These are phyloP conservation scores for Agriopis leucophaearia DNA, from an alignment of 2,888 invertebrate genomes.

Conservation along the genomic window DNA sequence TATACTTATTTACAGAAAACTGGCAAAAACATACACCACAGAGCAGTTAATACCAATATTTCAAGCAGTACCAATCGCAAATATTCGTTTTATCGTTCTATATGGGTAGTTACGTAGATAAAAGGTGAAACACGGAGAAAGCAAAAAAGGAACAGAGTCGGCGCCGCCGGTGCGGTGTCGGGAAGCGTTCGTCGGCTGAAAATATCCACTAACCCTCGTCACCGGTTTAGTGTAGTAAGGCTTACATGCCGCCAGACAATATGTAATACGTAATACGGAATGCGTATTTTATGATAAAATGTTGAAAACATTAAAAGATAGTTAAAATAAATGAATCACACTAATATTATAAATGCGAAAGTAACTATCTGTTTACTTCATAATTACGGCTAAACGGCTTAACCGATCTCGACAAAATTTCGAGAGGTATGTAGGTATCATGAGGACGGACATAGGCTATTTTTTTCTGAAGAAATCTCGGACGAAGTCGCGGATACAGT, in stretches of 20 bases:
- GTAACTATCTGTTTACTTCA: too few species aligned
- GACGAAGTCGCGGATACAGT: too few species aligned
- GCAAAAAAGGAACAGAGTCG: constrained; percentile 66
- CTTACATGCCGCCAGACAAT: constrained; percentile 54
- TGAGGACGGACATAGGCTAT: too few species aligned
- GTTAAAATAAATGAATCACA: too few species aligned
- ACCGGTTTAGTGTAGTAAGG: constrained; percentile 41
- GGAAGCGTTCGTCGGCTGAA: constrained; percentile 64
- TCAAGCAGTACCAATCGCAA: constrained; percentile 33
- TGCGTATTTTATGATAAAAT: not conserved
- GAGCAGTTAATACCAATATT: constrained; percentile 27
- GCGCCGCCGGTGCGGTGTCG: constrained; percentile 60
- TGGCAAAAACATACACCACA: constrained; percentile 13
- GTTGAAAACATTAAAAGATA: too few species aligned
- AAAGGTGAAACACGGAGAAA: constrained; percentile 47
- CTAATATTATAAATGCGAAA: too few species aligned
- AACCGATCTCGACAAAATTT: too few species aligned
- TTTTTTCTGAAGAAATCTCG: too few species aligned
- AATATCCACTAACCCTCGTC: constrained; percentile 67
- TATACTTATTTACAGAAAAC: not conserved
- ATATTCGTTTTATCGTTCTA: constrained; percentile 39
- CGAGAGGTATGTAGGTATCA: too few species aligned
- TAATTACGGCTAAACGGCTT: too few species aligned
- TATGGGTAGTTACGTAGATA: constrained; percentile 39
- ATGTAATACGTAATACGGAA: not conserved